These are phyloP conservation scores for Drosophila quinaria DNA, from an alignment of 2,888 invertebrate genomes.

Conservation along the genomic window DNA sequence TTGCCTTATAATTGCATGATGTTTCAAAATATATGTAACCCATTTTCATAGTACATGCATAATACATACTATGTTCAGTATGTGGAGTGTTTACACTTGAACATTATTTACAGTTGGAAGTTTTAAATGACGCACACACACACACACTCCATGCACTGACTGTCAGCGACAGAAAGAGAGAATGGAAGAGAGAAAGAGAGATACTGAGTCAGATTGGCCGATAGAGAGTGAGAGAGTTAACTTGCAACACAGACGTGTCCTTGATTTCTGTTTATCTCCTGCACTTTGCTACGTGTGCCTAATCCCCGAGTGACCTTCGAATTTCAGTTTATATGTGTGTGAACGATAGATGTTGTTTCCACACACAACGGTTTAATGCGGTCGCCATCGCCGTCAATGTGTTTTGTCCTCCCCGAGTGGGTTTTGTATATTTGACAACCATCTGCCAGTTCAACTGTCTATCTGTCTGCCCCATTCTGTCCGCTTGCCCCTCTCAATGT, in stretches of 20 bases:
- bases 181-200: background rate
- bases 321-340: slow-evolving; percentile 31
- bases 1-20: slow-evolving; percentile 73
- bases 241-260: slow-evolving; percentile 53
- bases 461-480: slow-evolving; percentile 19
- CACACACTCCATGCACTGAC: slow-evolving; percentile 1
- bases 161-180: background rate
- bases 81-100: slow-evolving; percentile 15
- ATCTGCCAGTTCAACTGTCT: slow-evolving; percentile 70
- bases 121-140: slow-evolving; percentile 41
- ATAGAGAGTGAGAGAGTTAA: slow-evolving; percentile 8
- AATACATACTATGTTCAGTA: background rate
- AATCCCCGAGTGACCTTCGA: slow-evolving; percentile 62
- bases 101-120: slow-evolving; percentile 67
- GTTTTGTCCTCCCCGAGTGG: slow-evolving; percentile 23
- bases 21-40: slow-evolving; percentile 33
- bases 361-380: slow-evolving; percentile 46
- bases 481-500: background rate
- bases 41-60: slow-evolving; percentile 6
- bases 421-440: slow-evolving; percentile 64
- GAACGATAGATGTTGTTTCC: background rate
- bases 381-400: slow-evolving; percentile 46
- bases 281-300: slow-evolving; percentile 50
- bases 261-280: slow-evolving; percentile 49
- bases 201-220: too few relatives aligned